Base-by-base conservation (phyloP, 2,888 invertebrate species). In the Diarsia brunnea region DNA sequence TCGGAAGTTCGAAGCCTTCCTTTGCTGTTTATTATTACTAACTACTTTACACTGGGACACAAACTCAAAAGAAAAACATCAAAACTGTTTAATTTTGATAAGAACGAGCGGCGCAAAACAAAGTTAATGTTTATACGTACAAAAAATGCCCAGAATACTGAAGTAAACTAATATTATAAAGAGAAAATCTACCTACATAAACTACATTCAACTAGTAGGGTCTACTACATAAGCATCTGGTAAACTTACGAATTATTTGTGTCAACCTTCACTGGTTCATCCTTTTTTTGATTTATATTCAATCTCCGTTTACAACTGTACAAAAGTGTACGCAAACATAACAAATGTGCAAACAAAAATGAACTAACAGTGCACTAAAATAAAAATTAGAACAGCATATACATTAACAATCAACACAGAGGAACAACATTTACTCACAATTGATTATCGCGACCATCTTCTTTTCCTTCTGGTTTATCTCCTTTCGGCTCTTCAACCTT, bases 381-480 rank as follows among this genome's bases (percentile, higher is more conserved):
- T 51, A 38, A 58, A 24, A 72, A 66, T 27, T 19, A 75, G 4
- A 61, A 11, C 11, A 60, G 71, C 10, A 58, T 58, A 53, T 74
- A 60, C 27, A 66, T 60, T 14, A 31, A n/a, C 11, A 51, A n/a
- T 70, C 12, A 51, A 43, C 4, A 63, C 8, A 43, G 27, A 21
- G 21, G 8, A 61, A 69, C 12, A 51, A 60, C 10, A 67, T 49
- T 53, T 81, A 97, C 97, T 97, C 90, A 98, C 98, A 98, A 95
- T 91, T 98, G 98, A 91, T 98, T 98, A 93, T 98, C 98, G 55
- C 99, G 97, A 89, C 98, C 98, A 85, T 98, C 98, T 91, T 98
- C 97, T 82, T 98, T 97, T 10, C 97, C 95, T 65, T 97, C 97
- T 0, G 97, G 97, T 81, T 97, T 97, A 81, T 97, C 91, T 69